phyloP scores from a whole-genome alignment of 2,888 invertebrate species.

The Hirtodrosophila trivittata region DNA sequence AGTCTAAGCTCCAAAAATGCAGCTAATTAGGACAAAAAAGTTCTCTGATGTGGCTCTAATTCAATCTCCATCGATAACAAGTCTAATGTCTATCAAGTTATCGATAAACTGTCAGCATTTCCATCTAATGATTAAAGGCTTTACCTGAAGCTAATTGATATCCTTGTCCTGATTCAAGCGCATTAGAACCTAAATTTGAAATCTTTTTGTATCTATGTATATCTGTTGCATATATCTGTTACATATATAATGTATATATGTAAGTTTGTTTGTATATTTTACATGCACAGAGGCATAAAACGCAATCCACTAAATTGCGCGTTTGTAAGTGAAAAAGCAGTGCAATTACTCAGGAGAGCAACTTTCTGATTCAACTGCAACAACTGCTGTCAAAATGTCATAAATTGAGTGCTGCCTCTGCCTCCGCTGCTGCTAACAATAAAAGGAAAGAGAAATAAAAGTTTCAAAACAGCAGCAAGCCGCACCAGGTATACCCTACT shows the following conservation, averaged over 20 bases:
- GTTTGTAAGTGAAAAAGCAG: conserved; percentile 77
- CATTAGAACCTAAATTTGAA: too few species aligned
- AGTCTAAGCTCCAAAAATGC: too few species aligned
- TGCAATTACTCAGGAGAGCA: conserved; percentile 76
- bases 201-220: too few species aligned
- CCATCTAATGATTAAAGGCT: too few species aligned
- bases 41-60: too few species aligned
- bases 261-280: conserved; percentile 7
- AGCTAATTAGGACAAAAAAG: too few species aligned
- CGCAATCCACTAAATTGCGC: conserved; percentile 75
- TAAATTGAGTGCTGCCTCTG: conserved; percentile 68
- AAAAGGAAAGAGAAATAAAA: conserved; percentile 31
- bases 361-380: conserved; percentile 78
- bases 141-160: too few species aligned
- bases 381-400: conserved; percentile 79
- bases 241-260: conserved; percentile 18
- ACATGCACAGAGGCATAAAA: conserved; percentile 42
- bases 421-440: conserved; percentile 34
- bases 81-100: too few species aligned
- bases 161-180: too few species aligned
- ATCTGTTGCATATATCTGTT: too few species aligned
- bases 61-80: too few species aligned
- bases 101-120: too few species aligned
- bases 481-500: conserved; percentile 34
- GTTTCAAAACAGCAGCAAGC: conserved; percentile 10